Evolutionary conservation across 1,140 invertebrate species (phyloP).

Genomic region (Venustaconcha ellipsiformis): DNA sequence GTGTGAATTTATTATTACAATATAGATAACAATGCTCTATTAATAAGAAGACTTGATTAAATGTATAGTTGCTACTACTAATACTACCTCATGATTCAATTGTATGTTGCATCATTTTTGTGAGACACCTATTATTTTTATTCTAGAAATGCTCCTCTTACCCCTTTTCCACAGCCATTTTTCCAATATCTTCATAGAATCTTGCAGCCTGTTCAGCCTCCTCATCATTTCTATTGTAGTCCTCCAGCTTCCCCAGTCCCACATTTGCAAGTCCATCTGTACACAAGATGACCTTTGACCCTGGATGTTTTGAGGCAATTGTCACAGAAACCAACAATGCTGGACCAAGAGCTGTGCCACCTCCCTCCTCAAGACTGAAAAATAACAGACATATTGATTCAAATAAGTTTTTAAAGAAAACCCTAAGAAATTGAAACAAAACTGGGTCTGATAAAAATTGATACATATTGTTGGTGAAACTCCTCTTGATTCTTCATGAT

Average conservation of each 20-base stretch:
- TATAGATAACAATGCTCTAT: neutral
- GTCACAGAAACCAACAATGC: constrained; percentile 57
- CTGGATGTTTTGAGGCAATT: constrained; percentile 53
- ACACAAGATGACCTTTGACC: constrained; percentile 67
- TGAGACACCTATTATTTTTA: neutral
- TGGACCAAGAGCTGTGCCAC: constrained; percentile 64
- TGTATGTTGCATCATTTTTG: neutral
- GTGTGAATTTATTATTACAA: neutral
- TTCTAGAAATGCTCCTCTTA: constrained; percentile 17
- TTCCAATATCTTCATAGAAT: constrained; percentile 61
- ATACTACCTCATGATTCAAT: neutral
- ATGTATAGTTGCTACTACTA: neutral
- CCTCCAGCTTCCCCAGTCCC: constrained; percentile 59
- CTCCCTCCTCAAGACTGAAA: constrained; percentile 62
- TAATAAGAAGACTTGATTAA: neutral
- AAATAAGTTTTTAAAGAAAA: no score
- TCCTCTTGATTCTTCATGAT: no score
- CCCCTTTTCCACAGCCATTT: constrained; percentile 54
- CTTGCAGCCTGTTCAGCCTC: constrained; percentile 33
- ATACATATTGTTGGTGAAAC: no score
- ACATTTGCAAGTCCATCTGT: constrained; percentile 67
- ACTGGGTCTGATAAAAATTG: no score
- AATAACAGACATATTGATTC: no score
- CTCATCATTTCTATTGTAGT: constrained; percentile 28
- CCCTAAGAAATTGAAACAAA: no score